Percentiles rank a stretch among this genome's conserved stretches.
Evolutionary conservation across 2,888 invertebrate species (phyloP).

Genomic region (Epinotia demarniana): DNA sequence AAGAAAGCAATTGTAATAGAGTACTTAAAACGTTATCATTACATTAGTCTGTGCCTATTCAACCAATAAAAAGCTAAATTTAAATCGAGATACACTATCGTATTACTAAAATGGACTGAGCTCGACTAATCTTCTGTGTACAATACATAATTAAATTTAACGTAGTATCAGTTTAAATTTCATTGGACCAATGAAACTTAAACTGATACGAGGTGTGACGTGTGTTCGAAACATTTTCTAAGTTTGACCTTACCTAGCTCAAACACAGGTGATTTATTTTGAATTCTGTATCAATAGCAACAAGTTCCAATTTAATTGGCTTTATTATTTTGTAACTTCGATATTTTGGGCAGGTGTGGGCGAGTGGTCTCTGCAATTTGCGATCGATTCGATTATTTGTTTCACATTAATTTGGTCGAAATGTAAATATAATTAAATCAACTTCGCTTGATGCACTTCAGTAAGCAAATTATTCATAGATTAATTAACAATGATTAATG

Average conservation of each 20-base stretch:
- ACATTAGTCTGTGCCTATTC: constrained; percentile 10
- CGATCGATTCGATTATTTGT: constrained; percentile 19
- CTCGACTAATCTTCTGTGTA: constrained; percentile 7
- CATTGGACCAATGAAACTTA: too few relatives aligned
- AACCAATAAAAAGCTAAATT: constrained; percentile 20
- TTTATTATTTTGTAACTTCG: background rate
- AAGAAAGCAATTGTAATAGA: background rate
- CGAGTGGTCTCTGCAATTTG: constrained; percentile 16
- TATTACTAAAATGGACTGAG: constrained; percentile 11
- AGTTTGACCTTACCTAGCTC: background rate
- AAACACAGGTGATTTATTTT: background rate
- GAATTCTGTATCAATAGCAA: background rate
- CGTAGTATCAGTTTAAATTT: constrained; percentile 6
- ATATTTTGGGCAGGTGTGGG: constrained; percentile 17
- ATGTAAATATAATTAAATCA: constrained; percentile 14
- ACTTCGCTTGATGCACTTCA: constrained; percentile 7
- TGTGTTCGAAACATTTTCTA: background rate
- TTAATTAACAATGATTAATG: constrained; percentile 3
- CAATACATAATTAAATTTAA: constrained; percentile 22
- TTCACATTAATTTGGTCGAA: constrained; percentile 24
- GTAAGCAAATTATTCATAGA: constrained; percentile 1
- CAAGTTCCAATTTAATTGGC: background rate
- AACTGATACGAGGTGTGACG: too few relatives aligned
- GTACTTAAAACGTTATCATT: constrained; percentile 3
- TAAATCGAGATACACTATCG: constrained; percentile 26